Evolutionary conservation across 2,888 invertebrate genomes (phyloP).

Genomic region (Diogma glabrata): DNA sequence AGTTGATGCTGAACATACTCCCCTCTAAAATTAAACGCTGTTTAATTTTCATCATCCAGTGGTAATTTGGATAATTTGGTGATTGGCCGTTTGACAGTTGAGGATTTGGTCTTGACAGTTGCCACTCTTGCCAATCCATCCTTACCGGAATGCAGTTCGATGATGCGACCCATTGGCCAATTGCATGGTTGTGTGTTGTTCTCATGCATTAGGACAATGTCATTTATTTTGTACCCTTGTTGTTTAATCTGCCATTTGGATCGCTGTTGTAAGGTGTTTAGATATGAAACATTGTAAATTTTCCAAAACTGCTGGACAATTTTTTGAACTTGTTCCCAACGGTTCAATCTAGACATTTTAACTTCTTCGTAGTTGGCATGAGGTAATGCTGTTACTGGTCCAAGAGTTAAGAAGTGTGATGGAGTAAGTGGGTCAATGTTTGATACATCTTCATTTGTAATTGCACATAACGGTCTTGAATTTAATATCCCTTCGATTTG

Average conservation of each 20-base stretch:
- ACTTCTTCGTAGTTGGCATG: not conserved
- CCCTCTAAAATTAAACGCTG: too few species aligned
- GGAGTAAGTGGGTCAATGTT: not conserved
- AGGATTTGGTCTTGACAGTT: not conserved
- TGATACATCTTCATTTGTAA: not conserved
- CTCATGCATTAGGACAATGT: not conserved
- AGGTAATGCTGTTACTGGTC: not conserved
- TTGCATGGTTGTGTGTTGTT: not conserved
- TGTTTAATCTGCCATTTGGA: not conserved
- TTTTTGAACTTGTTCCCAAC: not conserved
- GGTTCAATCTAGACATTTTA: not conserved
- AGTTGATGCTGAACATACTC: too few species aligned
- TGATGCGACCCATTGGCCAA: not conserved
- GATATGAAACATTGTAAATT: not conserved
- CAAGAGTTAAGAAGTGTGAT: not conserved
- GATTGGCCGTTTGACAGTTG: not conserved
- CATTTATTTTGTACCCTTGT: not conserved
- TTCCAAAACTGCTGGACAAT: not conserved
- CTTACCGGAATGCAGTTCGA: not conserved
- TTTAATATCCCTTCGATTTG: not conserved
- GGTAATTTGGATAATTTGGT: not conserved
- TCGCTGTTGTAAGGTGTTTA: not conserved
- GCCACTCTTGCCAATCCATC: not conserved
- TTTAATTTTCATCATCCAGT: not conserved
- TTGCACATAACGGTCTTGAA: not conserved